These are phyloP conservation scores for Rosalia funebris DNA, from an alignment of 2,888 invertebrate species.

Conservation along the genomic window DNA sequence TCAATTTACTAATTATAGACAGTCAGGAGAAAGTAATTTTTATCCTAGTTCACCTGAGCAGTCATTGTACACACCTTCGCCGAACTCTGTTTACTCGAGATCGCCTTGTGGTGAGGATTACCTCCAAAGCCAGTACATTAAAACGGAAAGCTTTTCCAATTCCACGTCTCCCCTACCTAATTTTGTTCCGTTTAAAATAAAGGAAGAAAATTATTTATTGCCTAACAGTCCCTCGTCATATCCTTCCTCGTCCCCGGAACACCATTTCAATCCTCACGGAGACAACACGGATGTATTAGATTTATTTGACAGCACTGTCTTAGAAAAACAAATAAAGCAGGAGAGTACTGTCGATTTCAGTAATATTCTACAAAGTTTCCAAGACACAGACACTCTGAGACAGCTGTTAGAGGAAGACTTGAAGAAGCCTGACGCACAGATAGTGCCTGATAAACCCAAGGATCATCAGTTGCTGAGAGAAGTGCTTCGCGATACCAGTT, in stretches of 20 bases:
- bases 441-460: constrained; percentile 62
- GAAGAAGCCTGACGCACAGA: constrained; percentile 48
- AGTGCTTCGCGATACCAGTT: constrained; percentile 84
- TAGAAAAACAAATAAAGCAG: constrained; percentile 64
- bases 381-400: constrained; percentile 50
- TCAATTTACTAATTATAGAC: constrained; percentile 65
- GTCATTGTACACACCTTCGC: constrained; percentile 66
- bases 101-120: constrained; percentile 67
- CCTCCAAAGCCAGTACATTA: constrained; percentile 58
- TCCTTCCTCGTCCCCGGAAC: constrained; percentile 51
- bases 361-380: constrained; percentile 70
- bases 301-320: constrained; percentile 52
- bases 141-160: constrained; percentile 68
- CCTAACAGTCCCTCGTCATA: constrained; percentile 59
- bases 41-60: constrained; percentile 65
- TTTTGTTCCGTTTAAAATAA: constrained; percentile 65
- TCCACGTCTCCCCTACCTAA: constrained; percentile 64
- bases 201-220: constrained; percentile 58
- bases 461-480: constrained; percentile 83
- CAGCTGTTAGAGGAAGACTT: constrained; percentile 51
- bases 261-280: constrained; percentile 42
- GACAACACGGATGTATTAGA: constrained; percentile 53
- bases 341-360: constrained; percentile 73
- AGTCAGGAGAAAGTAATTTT: constrained; percentile 65
- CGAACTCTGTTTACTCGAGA: constrained; percentile 67